Conservation (phyloP, 2,113 vertebrate species). For the Pyxicephalus adspersus region DNA sequence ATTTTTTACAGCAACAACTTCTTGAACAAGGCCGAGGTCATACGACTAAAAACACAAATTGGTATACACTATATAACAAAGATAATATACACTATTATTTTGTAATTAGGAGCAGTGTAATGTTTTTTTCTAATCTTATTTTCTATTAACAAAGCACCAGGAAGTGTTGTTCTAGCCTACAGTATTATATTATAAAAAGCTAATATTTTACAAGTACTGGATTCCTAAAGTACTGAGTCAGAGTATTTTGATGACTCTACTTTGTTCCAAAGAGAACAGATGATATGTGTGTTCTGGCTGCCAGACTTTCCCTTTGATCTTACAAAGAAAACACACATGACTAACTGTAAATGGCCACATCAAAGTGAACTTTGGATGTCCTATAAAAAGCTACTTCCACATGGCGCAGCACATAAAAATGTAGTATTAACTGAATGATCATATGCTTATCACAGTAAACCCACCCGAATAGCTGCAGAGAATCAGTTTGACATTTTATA, state of each 20-base stretch:
- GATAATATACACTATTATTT: no score
- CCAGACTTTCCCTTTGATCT: slow-evolving; percentile 22
- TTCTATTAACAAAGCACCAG: no score
- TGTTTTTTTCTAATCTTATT: no score
- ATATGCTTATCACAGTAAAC: neutral
- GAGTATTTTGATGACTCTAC: neutral
- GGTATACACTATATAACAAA: no score
- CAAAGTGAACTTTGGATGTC: slow-evolving; percentile 14
- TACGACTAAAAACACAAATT: no score
- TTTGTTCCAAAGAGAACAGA: slow-evolving; percentile 9
- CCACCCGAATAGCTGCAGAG: neutral
- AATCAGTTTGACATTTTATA: neutral
- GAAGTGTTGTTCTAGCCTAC: neutral
- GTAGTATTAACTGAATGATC: neutral
- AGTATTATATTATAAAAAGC: neutral
- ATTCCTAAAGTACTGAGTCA: neutral
- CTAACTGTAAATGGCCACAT: slow-evolving; percentile 11
- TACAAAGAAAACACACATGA: neutral
- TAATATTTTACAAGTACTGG: neutral
- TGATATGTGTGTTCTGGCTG: neutral
- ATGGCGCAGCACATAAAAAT: neutral
- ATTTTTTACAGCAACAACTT: no score
- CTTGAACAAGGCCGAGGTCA: no score
- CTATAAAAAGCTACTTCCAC: neutral
- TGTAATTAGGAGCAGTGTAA: no score